A percentile compares a stretch with the other conserved stretches of the same genome.
phyloP scores from a whole-genome alignment of 2,888 invertebrate species.

The Stramonita haemastoma region DNA sequence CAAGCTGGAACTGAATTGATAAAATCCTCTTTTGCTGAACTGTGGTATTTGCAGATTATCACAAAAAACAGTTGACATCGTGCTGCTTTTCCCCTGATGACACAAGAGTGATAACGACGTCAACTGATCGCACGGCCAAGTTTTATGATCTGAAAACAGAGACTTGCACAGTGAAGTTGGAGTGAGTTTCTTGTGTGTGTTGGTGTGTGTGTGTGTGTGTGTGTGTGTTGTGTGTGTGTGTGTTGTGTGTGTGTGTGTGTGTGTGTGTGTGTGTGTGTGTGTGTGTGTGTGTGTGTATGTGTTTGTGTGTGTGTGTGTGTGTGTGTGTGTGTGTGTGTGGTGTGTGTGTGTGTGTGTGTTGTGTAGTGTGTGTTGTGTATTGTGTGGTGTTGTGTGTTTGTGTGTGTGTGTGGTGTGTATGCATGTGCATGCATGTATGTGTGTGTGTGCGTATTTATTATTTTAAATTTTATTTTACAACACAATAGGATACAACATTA shows the following conservation, averaged over 20 bases:
- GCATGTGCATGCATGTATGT: too few relatives aligned
- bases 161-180: constrained; percentile 70
- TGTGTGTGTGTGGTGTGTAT: not conserved
- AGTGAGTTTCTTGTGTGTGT: constrained; percentile 57
- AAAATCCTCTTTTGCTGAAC: not conserved
- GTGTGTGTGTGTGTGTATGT: not conserved
- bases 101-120: constrained; percentile 75
- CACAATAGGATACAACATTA: too few relatives aligned
- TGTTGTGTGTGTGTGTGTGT: not conserved
- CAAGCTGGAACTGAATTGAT: not conserved
- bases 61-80: constrained; percentile 72
- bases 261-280: not conserved
- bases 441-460: too few relatives aligned
- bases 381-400: too few relatives aligned
- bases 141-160: constrained; percentile 73
- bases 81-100: constrained; percentile 71
- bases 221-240: constrained; percentile 21
- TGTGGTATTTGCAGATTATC: constrained; percentile 62
- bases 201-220: constrained; percentile 24
- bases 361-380: too few relatives aligned
- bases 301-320: constrained; percentile 12
- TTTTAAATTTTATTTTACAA: too few relatives aligned
- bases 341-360: constrained; percentile 1
- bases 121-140: constrained; percentile 75
- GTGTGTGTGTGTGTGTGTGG: not conserved